phyloP scores from a whole-genome alignment of 2,113 vertebrate genomes.

The Tor tambroides region DNA sequence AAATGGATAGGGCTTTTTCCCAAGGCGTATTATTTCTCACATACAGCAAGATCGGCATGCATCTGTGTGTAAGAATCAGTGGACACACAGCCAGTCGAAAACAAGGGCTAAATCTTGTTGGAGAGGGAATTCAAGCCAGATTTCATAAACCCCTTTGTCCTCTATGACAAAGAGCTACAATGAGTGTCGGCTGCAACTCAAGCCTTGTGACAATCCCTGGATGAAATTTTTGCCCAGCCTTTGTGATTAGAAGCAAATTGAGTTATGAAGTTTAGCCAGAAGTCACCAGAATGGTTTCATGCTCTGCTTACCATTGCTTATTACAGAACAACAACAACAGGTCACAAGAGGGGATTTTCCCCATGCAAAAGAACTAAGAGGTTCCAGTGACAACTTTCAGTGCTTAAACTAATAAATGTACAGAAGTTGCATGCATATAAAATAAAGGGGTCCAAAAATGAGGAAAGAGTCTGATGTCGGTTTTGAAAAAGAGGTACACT shows the following conservation, averaged over 20 bases:
- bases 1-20: background rate
- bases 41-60: background rate
- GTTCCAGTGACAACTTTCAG: background rate
- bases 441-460: background rate
- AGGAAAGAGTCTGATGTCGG: background rate
- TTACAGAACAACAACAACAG: conserved; percentile 7
- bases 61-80: background rate
- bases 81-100: background rate
- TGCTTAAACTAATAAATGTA: background rate
- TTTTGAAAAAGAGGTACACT: background rate
- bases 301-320: background rate
- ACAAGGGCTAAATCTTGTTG: background rate
- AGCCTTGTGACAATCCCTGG: conserved; percentile 25
- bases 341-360: background rate
- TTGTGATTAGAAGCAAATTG: conserved; percentile 21
- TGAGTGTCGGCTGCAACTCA: background rate
- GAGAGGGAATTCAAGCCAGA: background rate
- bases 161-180: conserved; percentile 1
- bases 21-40: background rate
- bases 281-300: conserved; percentile 17
- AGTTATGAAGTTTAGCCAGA: background rate
- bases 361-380: background rate
- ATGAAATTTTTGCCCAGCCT: background rate
- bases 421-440: background rate
- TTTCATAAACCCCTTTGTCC: conserved; percentile 14